Percentiles rank a stretch among this genome's conserved stretches.
Evolutionary conservation across 2,888 invertebrate genomes (phyloP).

Genomic region (Brachypalpus laphriformis): DNA sequence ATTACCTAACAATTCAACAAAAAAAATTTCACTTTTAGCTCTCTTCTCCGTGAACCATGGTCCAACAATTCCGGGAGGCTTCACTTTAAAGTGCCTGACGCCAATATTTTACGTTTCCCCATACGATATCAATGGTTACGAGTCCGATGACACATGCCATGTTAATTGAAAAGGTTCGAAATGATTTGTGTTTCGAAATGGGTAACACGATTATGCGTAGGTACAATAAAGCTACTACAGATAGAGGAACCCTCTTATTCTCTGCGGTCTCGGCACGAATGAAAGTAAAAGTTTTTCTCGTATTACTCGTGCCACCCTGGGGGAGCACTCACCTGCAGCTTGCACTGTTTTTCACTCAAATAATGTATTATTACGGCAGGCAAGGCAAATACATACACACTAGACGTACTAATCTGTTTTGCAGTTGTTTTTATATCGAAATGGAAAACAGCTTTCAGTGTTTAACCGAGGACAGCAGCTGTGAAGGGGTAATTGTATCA

Average conservation of each 20-base stretch:
- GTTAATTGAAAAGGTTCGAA: slow-evolving; percentile 62
- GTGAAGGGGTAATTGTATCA: background rate
- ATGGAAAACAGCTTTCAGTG: slow-evolving; percentile 57
- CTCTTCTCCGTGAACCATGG: background rate
- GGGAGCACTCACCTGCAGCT: slow-evolving; percentile 65
- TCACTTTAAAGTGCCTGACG: background rate
- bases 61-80: background rate
- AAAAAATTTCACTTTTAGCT: slow-evolving; percentile 28
- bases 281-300: slow-evolving; percentile 68
- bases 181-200: slow-evolving; percentile 53
- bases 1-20: slow-evolving; percentile 4
- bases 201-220: slow-evolving; percentile 54
- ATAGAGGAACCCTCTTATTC: slow-evolving; percentile 39
- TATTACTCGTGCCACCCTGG: slow-evolving; percentile 1
- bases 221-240: slow-evolving; percentile 27
- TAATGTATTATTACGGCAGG: slow-evolving; percentile 16
- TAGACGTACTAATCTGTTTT: slow-evolving; percentile 57
- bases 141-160: slow-evolving; percentile 68
- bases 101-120: slow-evolving; percentile 16
- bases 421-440: slow-evolving; percentile 43
- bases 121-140: slow-evolving; percentile 16
- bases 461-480: slow-evolving; percentile 27
- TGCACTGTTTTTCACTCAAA: slow-evolving; percentile 42
- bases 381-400: background rate
- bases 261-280: slow-evolving; percentile 52